phyloP scores from a whole-genome alignment of 2,888 invertebrate species.

The Acleris emargana region DNA sequence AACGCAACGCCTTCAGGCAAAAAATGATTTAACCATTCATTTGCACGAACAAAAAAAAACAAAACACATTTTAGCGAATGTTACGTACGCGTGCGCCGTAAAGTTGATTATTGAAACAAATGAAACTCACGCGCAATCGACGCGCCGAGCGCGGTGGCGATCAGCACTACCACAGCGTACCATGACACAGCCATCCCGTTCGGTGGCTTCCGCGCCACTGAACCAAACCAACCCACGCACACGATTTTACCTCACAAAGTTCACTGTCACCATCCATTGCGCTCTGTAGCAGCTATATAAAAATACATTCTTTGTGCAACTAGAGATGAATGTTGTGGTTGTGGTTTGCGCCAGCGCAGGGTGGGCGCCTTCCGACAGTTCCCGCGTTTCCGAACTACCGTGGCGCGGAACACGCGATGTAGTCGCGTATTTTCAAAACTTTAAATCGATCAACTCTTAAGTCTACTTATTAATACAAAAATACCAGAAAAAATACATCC shows the following conservation, averaged over 20 bases:
- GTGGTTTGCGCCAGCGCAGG: slow-evolving; percentile 39
- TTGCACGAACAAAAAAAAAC: slow-evolving; percentile 1
- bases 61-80: slow-evolving; percentile 1
- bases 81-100: slow-evolving; percentile 16
- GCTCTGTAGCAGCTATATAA: neutral
- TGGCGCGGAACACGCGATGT: slow-evolving; percentile 56
- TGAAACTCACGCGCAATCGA: slow-evolving; percentile 72
- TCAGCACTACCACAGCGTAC: slow-evolving; percentile 67
- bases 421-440: slow-evolving; percentile 36
- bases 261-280: neutral
- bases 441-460: neutral
- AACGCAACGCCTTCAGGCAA: no score
- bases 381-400: slow-evolving; percentile 60
- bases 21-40: no score
- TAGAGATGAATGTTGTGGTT: slow-evolving; percentile 15
- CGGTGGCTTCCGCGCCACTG: slow-evolving; percentile 72
- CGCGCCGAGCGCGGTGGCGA: slow-evolving; percentile 72
- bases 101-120: slow-evolving; percentile 29
- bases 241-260: slow-evolving; percentile 13
- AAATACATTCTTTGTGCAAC: neutral
- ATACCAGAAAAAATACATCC: no score
- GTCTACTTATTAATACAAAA: no score
- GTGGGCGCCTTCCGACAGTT: slow-evolving; percentile 60
- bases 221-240: slow-evolving; percentile 39
- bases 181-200: slow-evolving; percentile 71